Evolutionary conservation across 2,113 vertebrate species (phyloP).

Genomic region (Calyptommatus sinebrachiatus): DNA sequence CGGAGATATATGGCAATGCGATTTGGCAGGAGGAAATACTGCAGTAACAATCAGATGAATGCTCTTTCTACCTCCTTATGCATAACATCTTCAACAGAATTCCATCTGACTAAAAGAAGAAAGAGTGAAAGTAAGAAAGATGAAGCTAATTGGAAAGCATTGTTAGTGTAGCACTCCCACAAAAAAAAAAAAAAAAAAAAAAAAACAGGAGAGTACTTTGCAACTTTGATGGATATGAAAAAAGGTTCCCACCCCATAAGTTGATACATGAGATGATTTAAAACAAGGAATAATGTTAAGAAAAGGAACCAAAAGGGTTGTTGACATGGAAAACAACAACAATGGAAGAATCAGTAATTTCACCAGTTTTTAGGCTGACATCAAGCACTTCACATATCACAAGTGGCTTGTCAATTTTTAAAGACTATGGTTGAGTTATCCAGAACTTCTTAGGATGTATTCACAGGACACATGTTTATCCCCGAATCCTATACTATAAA

Average conservation of each 20-base stretch:
- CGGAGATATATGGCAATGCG: too few species aligned
- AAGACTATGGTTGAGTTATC: slow-evolving; percentile 28
- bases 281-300: neutral
- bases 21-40: too few species aligned
- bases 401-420: slow-evolving; percentile 8
- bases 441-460: neutral
- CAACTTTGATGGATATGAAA: neutral
- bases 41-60: too few species aligned
- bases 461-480: too few species aligned
- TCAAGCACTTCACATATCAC: neutral
- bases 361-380: slow-evolving; percentile 1
- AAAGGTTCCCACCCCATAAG: too few species aligned
- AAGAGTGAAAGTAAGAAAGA: neutral
- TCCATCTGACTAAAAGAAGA: too few species aligned
- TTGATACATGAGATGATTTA: too few species aligned
- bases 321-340: neutral
- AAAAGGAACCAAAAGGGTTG: neutral
- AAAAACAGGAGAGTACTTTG: neutral
- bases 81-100: too few species aligned
- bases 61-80: too few species aligned
- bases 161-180: neutral
- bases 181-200: too few species aligned
- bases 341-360: neutral
- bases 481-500: too few species aligned
- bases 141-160: neutral